Percentiles rank a stretch among this genome's conserved stretches.
These are phyloP conservation scores for Calameuta filiformis DNA, from an alignment of 2,888 invertebrate genomes.

Conservation along the genomic window DNA sequence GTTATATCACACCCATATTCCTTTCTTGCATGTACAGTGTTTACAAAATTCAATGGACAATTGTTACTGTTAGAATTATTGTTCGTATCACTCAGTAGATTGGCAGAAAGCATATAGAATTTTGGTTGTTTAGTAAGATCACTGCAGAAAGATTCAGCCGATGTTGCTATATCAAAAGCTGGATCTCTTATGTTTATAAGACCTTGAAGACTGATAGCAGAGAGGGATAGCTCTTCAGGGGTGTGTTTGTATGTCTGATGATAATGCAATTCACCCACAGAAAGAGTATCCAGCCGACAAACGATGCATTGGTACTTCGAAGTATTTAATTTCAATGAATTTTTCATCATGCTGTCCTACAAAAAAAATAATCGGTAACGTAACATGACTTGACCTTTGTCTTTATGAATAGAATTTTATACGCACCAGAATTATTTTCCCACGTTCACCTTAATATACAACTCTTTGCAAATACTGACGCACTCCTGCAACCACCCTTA, in stretches of 20 bases:
- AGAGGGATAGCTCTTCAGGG: constrained; percentile 47
- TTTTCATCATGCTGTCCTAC: background rate
- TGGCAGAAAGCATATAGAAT: constrained; percentile 16
- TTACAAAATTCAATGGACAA: background rate
- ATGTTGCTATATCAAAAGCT: background rate
- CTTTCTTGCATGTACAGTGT: background rate
- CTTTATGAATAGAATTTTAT: background rate
- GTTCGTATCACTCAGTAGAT: constrained; percentile 17
- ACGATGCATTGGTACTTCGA: constrained; percentile 45
- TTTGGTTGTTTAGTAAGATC: constrained; percentile 11
- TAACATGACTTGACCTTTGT: background rate
- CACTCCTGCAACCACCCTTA: background rate
- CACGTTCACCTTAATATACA: background rate
- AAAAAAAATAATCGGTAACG: background rate
- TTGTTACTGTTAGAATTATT: constrained; percentile 8
- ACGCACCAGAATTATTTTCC: background rate
- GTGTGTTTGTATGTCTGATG: constrained; percentile 49
- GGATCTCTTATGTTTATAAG: constrained; percentile 11
- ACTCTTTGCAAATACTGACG: background rate
- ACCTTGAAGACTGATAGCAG: constrained; percentile 43
- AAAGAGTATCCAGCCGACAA: constrained; percentile 38
- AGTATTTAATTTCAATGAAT: background rate
- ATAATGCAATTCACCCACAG: constrained; percentile 44
- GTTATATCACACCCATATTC: background rate
- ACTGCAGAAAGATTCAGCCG: constrained; percentile 16